These are phyloP conservation scores for Drosophila hamatofila DNA, from an alignment of 2,888 invertebrate genomes.

Conservation along the genomic window DNA sequence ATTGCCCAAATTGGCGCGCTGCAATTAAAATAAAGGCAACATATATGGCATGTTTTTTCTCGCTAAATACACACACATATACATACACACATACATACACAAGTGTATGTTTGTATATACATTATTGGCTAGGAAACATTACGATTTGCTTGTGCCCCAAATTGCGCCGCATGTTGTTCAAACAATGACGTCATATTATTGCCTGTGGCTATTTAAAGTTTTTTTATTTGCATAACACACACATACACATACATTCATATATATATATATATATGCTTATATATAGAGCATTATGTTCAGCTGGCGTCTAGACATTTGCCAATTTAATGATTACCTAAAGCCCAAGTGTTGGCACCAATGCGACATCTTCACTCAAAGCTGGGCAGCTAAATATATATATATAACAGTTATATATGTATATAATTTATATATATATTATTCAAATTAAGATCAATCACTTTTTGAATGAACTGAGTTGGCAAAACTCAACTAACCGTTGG, in stretches of 20 bases:
- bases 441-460: slow-evolving; percentile 20
- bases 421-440: background rate
- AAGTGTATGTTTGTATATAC: background rate
- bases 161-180: slow-evolving; percentile 39
- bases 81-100: background rate
- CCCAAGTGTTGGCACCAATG: slow-evolving; percentile 70
- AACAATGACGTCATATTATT: slow-evolving; percentile 61
- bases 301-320: slow-evolving; percentile 49
- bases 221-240: slow-evolving; percentile 46
- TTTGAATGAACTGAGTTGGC: slow-evolving; percentile 30
- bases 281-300: slow-evolving; percentile 9
- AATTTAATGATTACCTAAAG: slow-evolving; percentile 62
- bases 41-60: slow-evolving; percentile 59
- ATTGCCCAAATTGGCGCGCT: slow-evolving; percentile 74
- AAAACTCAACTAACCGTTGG: slow-evolving; percentile 33
- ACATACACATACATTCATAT: slow-evolving; percentile 12
- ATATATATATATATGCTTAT: background rate
- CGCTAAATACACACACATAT: background rate
- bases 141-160: slow-evolving; percentile 44
- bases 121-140: slow-evolving; percentile 48
- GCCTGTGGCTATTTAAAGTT: slow-evolving; percentile 38
- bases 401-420: background rate
- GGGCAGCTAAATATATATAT: background rate
- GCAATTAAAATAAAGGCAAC: slow-evolving; percentile 69
- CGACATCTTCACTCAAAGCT: slow-evolving; percentile 43